A percentile compares a stretch with the other conserved stretches of the same genome.
Conservation (phyloP, 2,797 vertebrate genomes). For the Dallia pectoralis region DNA sequence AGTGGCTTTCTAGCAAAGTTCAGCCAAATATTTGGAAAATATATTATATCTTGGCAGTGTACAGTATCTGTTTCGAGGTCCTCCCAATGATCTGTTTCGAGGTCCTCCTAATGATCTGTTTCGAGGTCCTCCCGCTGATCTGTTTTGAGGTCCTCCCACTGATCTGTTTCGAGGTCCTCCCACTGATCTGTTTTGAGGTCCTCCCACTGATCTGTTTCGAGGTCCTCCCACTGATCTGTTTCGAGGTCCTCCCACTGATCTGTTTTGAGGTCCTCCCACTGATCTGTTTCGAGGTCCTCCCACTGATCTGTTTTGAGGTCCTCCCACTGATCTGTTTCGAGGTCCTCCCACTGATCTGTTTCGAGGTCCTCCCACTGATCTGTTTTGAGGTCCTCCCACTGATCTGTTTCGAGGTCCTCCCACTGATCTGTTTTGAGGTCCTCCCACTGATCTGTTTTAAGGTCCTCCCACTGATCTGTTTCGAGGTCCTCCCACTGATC, state of each 20-base stretch:
- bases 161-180: conserved; percentile 13
- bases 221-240: conserved; percentile 50
- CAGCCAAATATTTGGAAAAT: too few species aligned
- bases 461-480: conserved; percentile 29
- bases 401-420: conserved; percentile 56
- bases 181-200: conserved; percentile 20
- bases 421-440: conserved; percentile 31
- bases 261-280: conserved; percentile 14
- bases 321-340: conserved; percentile 44
- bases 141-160: conserved; percentile 53
- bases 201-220: conserved; percentile 45
- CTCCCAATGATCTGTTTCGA: conserved; percentile 44
- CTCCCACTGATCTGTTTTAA: conserved; percentile 23
- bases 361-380: conserved; percentile 20
- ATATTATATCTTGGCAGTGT: neutral
- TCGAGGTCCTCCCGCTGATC: conserved; percentile 20
- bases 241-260: conserved; percentile 21
- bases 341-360: conserved; percentile 20
- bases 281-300: too few species aligned
- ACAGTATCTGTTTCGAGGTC: conserved; percentile 47
- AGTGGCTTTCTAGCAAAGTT: neutral
- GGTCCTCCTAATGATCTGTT: conserved; percentile 20
- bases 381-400: too few species aligned
- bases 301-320: conserved; percentile 53
- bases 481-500: too few species aligned